Conservation (phyloP, 2,113 vertebrate species). For the Takifugu bimaculatus region DNA sequence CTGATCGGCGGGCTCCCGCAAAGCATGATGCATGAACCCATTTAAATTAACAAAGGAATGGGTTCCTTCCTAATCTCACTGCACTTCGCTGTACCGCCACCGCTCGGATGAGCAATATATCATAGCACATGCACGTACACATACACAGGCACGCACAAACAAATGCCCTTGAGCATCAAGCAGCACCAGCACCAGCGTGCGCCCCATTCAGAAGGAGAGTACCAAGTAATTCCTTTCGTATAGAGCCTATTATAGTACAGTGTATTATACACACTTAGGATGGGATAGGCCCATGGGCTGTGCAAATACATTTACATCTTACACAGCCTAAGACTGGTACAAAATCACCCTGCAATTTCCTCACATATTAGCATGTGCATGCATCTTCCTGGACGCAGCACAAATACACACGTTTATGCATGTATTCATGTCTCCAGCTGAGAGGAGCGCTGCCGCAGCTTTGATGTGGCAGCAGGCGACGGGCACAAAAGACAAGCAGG, state of each 20-base stretch:
- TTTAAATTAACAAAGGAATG: slow-evolving; percentile 99
- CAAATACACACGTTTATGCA: slow-evolving; percentile 83
- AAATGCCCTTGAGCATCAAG: slow-evolving; percentile 84
- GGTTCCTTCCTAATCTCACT: slow-evolving; percentile 91
- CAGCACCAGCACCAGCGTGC: slow-evolving; percentile 80
- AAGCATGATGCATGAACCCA: slow-evolving; percentile 98
- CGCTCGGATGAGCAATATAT: slow-evolving; percentile 94
- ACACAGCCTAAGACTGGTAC: slow-evolving; percentile 27
- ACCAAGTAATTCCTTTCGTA: slow-evolving; percentile 82
- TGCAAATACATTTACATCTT: slow-evolving; percentile 30
- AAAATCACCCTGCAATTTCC: slow-evolving; percentile 34
- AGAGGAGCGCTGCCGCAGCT: slow-evolving; percentile 72
- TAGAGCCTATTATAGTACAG: slow-evolving; percentile 11
- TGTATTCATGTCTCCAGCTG: slow-evolving; percentile 87
- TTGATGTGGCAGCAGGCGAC: slow-evolving; percentile 87
- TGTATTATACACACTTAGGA: background rate
- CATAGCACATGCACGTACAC: slow-evolving; percentile 75
- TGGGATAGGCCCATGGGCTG: slow-evolving; percentile 9
- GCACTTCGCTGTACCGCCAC: slow-evolving; percentile 86
- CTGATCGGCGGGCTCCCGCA: slow-evolving; percentile 85
- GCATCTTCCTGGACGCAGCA: slow-evolving; percentile 34
- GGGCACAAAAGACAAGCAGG: slow-evolving; percentile 66
- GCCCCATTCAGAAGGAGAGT: slow-evolving; percentile 78
- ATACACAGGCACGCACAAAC: slow-evolving; percentile 70
- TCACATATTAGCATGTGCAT: slow-evolving; percentile 46